Conservation (phyloP, 2,888 invertebrate genomes). For the Sphaerophoria rueppellii region DNA sequence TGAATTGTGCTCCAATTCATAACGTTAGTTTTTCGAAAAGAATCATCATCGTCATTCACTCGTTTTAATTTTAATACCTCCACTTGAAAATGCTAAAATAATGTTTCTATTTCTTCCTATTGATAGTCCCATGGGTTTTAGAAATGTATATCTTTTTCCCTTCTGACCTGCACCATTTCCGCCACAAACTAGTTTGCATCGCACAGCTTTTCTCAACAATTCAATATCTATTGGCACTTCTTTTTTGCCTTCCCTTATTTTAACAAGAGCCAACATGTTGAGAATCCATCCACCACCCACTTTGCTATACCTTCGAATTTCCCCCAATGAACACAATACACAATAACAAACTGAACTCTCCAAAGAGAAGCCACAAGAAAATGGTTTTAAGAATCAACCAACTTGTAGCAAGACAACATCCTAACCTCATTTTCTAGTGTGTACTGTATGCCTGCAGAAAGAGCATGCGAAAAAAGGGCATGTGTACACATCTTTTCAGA, state of each 20-base stretch:
- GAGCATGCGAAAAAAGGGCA: too few relatives aligned
- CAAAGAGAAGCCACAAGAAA: constrained; percentile 55
- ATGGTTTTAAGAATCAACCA: constrained; percentile 12
- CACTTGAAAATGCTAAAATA: constrained; percentile 21
- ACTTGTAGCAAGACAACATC: constrained; percentile 50
- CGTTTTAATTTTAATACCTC: too few relatives aligned
- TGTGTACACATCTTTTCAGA: constrained; percentile 61
- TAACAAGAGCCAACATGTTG: too few relatives aligned
- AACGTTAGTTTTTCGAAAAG: constrained; percentile 10
- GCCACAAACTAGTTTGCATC: constrained; percentile 13
- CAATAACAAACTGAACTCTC: constrained; percentile 54
- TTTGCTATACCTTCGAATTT: constrained; percentile 14
- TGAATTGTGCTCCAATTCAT: constrained; percentile 28
- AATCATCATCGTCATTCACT: neutral
- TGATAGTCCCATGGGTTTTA: neutral
- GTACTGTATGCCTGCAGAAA: constrained; percentile 21
- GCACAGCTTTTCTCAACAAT: constrained; percentile 28
- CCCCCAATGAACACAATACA: constrained; percentile 62
- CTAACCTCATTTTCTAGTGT: constrained; percentile 64
- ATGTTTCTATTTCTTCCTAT: constrained; percentile 4
- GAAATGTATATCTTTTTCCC: constrained; percentile 9
- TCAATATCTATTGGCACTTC: constrained; percentile 35
- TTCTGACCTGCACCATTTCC: constrained; percentile 22
- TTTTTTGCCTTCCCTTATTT: constrained; percentile 42
- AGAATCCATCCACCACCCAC: neutral